Percentiles rank a stretch among this genome's conserved stretches.
phyloP scores from a whole-genome alignment of 2,888 invertebrate genomes.

The Stenotaenia linearis region DNA sequence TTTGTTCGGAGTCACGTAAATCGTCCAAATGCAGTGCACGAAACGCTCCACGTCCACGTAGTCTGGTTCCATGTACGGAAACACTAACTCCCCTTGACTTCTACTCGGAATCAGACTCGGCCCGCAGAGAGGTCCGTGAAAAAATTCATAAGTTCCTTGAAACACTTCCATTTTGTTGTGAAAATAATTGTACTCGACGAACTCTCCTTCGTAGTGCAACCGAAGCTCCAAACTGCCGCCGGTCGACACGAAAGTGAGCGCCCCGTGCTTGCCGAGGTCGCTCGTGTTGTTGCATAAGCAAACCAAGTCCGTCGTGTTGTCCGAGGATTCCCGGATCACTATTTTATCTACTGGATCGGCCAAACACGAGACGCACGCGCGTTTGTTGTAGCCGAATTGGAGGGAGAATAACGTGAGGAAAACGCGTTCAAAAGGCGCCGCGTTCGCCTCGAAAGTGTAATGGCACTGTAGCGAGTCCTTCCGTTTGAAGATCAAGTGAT shows the following conservation, averaged over 20 bases:
- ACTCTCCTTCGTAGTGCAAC: constrained; percentile 10
- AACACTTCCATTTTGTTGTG: constrained; percentile 62
- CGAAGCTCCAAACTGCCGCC: constrained; percentile 24
- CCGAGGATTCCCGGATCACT: constrained; percentile 37
- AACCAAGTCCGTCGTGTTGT: constrained; percentile 32
- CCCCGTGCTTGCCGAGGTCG: neutral
- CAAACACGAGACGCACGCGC: constrained; percentile 37
- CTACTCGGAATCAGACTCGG: constrained; percentile 37
- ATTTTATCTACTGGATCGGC: constrained; percentile 39
- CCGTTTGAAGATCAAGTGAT: constrained; percentile 74
- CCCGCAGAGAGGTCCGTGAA: constrained; percentile 58
- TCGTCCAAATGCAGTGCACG: constrained; percentile 69
- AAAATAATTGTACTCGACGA: constrained; percentile 32
- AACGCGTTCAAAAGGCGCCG: constrained; percentile 40
- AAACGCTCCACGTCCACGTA: constrained; percentile 46
- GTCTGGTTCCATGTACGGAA: constrained; percentile 63
- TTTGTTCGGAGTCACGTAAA: constrained; percentile 61
- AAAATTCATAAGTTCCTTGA: constrained; percentile 80
- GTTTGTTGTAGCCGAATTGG: constrained; percentile 38
- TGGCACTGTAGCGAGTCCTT: constrained; percentile 55
- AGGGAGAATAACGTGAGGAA: constrained; percentile 40
- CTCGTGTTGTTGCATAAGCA: constrained; percentile 35
- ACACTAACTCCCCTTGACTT: constrained; percentile 34
- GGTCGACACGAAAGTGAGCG: constrained; percentile 29
- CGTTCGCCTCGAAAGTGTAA: constrained; percentile 41